phyloP scores from a whole-genome alignment of 2,888 invertebrate species.

The Orchesellides sinensis region DNA sequence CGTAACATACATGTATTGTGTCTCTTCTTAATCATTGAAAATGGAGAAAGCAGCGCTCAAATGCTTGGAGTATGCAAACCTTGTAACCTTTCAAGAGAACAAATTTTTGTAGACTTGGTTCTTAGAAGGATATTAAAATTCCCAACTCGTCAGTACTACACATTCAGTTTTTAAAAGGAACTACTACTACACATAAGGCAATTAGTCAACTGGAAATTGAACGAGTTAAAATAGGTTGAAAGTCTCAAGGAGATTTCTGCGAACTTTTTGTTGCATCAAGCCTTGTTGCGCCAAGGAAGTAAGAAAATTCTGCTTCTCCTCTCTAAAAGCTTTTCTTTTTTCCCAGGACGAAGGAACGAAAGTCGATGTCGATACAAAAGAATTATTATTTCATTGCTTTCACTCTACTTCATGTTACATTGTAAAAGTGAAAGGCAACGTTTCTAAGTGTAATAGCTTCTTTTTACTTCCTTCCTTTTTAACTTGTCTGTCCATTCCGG shows the following conservation, averaged over 20 bases:
- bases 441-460: neutral
- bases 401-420: neutral
- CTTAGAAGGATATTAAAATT: conserved; percentile 48
- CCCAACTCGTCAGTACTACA: conserved; percentile 43
- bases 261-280: neutral
- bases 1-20: no score
- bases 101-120: no score
- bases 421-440: neutral
- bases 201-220: conserved; percentile 57
- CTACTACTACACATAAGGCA: conserved; percentile 36
- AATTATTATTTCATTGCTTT: conserved; percentile 51
- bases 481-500: neutral
- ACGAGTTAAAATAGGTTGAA: conserved; percentile 48
- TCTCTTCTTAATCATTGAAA: no score
- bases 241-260: conserved; percentile 34
- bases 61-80: no score
- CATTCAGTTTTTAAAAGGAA: conserved; percentile 42
- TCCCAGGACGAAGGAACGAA: conserved; percentile 11
- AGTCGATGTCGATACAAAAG: conserved; percentile 56
- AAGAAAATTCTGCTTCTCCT: conserved; percentile 29
- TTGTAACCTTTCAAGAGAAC: no score
- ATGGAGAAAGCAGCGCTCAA: no score
- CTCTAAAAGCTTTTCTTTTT: conserved; percentile 29
- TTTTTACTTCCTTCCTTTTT: neutral
- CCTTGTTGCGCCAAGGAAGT: conserved; percentile 21